Conservation (phyloP, 2,888 invertebrate genomes). For the Mythimna ferrago region DNA sequence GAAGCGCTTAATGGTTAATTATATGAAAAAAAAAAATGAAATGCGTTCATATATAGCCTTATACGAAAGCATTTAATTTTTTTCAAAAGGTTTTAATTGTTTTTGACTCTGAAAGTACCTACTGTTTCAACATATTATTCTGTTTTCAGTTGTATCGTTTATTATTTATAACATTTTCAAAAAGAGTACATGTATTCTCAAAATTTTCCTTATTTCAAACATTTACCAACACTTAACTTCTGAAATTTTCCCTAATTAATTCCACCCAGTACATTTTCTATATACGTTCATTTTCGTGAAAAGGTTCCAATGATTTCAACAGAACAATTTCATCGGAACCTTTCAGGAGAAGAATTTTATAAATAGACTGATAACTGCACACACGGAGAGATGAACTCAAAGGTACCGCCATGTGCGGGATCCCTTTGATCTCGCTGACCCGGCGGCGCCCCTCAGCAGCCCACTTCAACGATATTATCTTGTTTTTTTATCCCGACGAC, state of each 20-base stretch:
- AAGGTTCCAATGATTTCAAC: conserved; percentile 22
- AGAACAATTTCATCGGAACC: conserved; percentile 40
- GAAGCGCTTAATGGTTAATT: conserved; percentile 41
- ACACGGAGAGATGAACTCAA: conserved; percentile 53
- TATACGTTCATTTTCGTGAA: conserved; percentile 9
- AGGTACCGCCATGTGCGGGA: conserved; percentile 52
- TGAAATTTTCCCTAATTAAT: conserved; percentile 11
- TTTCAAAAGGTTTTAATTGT: background rate
- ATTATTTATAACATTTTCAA: background rate
- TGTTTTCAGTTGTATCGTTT: background rate
- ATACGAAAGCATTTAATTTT: background rate
- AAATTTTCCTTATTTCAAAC: conserved; percentile 2
- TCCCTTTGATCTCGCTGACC: conserved; percentile 64
- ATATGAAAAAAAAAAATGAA: conserved; percentile 32
- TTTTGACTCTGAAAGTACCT: background rate
- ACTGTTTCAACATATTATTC: background rate
- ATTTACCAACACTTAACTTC: background rate
- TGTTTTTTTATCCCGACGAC: conserved; percentile 55
- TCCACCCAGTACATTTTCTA: conserved; percentile 10
- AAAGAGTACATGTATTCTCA: background rate
- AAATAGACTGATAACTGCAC: conserved; percentile 62
- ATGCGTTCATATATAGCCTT: conserved; percentile 2
- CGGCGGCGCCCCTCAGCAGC: conserved; percentile 39
- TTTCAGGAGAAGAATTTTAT: conserved; percentile 41
- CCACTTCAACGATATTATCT: conserved; percentile 61